Percentiles rank a stretch among this genome's conserved stretches.
phyloP scores from a whole-genome alignment of 1,140 invertebrate species.

The Drosophila mojavensis region DNA sequence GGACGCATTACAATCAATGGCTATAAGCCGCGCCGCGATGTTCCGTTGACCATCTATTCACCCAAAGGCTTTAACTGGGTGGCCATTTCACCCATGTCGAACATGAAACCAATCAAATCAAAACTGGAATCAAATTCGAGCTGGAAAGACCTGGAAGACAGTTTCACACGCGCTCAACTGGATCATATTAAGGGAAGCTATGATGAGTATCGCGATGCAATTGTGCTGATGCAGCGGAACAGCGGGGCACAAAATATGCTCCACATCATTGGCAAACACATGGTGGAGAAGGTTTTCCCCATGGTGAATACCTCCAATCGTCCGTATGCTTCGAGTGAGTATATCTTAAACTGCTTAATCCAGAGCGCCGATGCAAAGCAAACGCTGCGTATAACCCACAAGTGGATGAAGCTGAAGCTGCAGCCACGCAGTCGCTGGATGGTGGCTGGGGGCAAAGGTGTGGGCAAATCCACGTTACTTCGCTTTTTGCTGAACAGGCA shows the following conservation, averaged over 20 bases:
- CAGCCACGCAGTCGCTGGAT: conserved; percentile 71
- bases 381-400: conserved; percentile 59
- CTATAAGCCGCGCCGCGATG: conserved; percentile 5
- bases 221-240: conserved; percentile 72
- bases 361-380: conserved; percentile 40
- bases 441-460: conserved; percentile 88
- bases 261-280: conserved; percentile 68
- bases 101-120: conserved; percentile 21
- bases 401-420: conserved; percentile 74
- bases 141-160: conserved; percentile 39
- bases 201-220: conserved; percentile 56
- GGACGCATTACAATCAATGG: conserved; percentile 58
- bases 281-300: conserved; percentile 84
- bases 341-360: conserved; percentile 71
- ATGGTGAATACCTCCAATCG: conserved; percentile 59
- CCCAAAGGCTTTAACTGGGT: conserved; percentile 64
- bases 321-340: conserved; percentile 59
- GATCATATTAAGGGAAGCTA: conserved; percentile 51
- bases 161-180: conserved; percentile 58
- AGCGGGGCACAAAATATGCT: conserved; percentile 40
- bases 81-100: conserved; percentile 29
- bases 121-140: not conserved
- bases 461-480: conserved; percentile 90
- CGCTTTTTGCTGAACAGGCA: conserved; percentile 88
- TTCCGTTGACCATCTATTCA: conserved; percentile 47